A percentile compares a stretch with the other conserved stretches of the same genome.
Evolutionary conservation across 2,797 vertebrate genomes (phyloP).

Genomic region (Siniperca obscura): DNA sequence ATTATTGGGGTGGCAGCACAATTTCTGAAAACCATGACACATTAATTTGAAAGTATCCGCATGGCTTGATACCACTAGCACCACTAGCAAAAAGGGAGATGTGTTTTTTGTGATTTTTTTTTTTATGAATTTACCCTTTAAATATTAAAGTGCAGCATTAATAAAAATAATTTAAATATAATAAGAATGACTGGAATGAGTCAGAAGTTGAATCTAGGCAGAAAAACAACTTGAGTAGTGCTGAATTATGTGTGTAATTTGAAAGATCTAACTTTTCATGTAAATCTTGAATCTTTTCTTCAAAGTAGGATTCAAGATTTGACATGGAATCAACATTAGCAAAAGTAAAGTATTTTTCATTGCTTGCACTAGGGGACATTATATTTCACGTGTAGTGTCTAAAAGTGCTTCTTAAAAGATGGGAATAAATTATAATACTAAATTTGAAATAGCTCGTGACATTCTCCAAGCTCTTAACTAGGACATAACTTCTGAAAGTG

Average conservation of each 20-base stretch:
- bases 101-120: neutral
- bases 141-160: neutral
- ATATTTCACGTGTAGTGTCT: neutral
- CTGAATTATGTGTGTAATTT: no score
- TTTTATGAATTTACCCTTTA: neutral
- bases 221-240: neutral
- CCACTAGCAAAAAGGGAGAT: neutral
- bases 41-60: neutral
- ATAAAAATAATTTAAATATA: neutral
- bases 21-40: neutral
- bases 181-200: neutral
- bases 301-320: neutral
- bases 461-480: neutral
- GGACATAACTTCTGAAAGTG: slow-evolving; percentile 11
- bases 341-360: neutral
- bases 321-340: neutral
- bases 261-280: neutral
- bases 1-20: neutral
- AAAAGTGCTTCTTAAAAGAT: neutral
- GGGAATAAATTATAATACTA: neutral
- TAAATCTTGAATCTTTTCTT: neutral
- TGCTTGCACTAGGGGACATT: neutral
- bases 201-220: neutral
- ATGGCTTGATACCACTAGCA: neutral
- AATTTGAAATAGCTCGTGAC: neutral